Base-by-base conservation (phyloP, 2,113 vertebrate species). In the Colinus virginianus region DNA sequence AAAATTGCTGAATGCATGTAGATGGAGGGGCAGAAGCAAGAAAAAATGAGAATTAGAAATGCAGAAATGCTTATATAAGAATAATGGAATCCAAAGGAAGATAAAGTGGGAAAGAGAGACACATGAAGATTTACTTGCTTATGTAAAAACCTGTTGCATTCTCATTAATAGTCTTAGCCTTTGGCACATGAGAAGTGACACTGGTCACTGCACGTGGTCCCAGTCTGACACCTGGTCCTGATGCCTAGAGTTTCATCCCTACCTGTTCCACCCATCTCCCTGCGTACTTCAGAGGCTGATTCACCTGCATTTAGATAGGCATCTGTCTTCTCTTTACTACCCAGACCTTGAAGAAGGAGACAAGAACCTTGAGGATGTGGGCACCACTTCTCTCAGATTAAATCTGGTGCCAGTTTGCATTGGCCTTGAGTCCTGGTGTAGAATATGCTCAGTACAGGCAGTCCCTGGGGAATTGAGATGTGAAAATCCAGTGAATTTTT, bases 121-220 rank as follows among this genome's bases (percentile, higher is more conserved):
- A 79, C 58, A 61, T 2, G 5, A 7, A 62, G 45, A 70, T 64
- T 85, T 48, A 48, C 30, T 64, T 79, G 40, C 22, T 66, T 69
- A 53, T 12, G 1, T 69, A 69, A 87, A 64, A 58, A 30, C 36
- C n/a, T 72, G 21, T 14, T 48, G n/a, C 63, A 72, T 40, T 4
- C 4, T 46, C 81, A 68, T 81, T 63, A 49, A 59, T 32, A 45
- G 11, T 28, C 34, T 82, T 75, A 76, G 56, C 25, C n/a, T 78
- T 78, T 2, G 2, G 22, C 19, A 42, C 22, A 40, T 36, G 30
- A 87, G 7, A 68, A 84, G 30, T 2, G 12, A 38, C 19, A 71
- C 14, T 53, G 51, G 51, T 53, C 1, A 2, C 3, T 56, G 14
- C 26, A n/a, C 0, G 0, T 46, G 62, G 71, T 78, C 42, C 23